Conservation (phyloP, 1,140 invertebrate genomes). For the Drosophila tani region DNA sequence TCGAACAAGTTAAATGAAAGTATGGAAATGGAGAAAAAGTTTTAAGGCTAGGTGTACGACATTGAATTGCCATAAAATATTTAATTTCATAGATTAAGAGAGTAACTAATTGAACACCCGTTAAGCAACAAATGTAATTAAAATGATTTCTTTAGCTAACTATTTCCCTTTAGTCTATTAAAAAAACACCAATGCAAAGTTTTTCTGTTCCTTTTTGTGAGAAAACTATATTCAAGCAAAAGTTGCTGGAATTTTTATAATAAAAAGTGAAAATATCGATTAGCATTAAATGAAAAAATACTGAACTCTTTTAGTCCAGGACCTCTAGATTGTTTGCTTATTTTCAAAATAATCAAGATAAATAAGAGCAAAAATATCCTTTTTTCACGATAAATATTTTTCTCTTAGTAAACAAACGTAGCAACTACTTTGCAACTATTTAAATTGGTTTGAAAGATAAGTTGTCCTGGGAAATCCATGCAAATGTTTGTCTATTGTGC, state of each 20-base stretch:
- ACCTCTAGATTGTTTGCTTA: neutral
- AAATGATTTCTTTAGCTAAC: neutral
- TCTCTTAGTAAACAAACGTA: neutral
- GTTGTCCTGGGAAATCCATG: slow-evolving; percentile 2
- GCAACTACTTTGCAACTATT: slow-evolving; percentile 13
- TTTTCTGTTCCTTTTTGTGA: no score
- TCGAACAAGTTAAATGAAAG: neutral
- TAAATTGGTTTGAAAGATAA: slow-evolving; percentile 2
- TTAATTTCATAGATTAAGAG: neutral
- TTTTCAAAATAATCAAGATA: neutral
- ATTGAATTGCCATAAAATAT: neutral
- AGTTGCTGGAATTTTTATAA: neutral
- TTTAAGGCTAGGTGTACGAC: neutral
- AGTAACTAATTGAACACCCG: neutral
- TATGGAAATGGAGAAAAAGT: slow-evolving; percentile 7
- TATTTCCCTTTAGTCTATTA: no score
- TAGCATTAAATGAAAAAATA: neutral
- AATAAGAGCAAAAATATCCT: neutral
- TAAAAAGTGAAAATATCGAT: neutral
- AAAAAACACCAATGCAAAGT: neutral
- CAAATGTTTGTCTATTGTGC: slow-evolving; percentile 17
- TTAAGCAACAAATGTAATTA: neutral
- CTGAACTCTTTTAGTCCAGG: neutral
- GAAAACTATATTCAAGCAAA: neutral
- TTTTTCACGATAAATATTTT: neutral